phyloP scores from a whole-genome alignment of 2,113 vertebrate species.

The Tyto alba region DNA sequence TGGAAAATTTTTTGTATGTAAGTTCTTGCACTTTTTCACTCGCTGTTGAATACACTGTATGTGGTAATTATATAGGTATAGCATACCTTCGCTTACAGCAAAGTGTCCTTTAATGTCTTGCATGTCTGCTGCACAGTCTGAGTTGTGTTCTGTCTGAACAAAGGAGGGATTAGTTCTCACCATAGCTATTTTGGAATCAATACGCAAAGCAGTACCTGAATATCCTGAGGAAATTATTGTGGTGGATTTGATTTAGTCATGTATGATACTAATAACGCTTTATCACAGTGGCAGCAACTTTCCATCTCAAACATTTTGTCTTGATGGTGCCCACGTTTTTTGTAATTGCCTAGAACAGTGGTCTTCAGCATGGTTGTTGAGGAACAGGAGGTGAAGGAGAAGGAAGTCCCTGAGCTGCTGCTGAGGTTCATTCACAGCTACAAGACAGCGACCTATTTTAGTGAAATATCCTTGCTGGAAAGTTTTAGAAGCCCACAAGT shows the following conservation, averaged over 20 bases:
- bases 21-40: not conserved
- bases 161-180: not conserved
- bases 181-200: not conserved
- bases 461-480: not conserved
- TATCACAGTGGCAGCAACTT: not conserved
- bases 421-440: not conserved
- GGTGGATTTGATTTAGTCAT: not conserved
- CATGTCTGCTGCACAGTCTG: not conserved
- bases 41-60: not conserved
- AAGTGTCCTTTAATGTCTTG: not conserved
- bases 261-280: not conserved
- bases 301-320: not conserved
- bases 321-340: not conserved
- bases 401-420: not conserved
- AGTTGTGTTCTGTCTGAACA: not conserved
- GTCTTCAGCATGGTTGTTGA: not conserved
- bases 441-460: not conserved
- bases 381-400: not conserved
- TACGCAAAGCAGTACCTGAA: not conserved
- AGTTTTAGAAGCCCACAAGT: not conserved
- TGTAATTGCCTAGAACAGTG: not conserved
- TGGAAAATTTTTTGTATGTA: rapidly evolving
- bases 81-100: not conserved
- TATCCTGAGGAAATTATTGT: not conserved
- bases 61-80: not conserved